phyloP scores from a whole-genome alignment of 2,797 vertebrate species.

The Pygocentrus nattereri region DNA sequence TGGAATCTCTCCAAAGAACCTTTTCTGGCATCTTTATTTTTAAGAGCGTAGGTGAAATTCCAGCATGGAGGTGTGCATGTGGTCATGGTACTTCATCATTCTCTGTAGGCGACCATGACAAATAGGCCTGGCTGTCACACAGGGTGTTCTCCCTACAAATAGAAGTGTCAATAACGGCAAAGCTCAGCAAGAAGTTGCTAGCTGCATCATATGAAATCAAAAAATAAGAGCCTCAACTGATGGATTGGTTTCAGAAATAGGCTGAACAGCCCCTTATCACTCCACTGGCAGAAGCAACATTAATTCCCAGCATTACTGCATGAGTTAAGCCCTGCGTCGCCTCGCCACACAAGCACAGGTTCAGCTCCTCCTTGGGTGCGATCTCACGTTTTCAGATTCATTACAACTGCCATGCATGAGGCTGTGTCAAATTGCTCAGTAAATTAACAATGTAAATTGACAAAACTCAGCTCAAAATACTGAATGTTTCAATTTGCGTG shows the following conservation, averaged over 20 bases:
- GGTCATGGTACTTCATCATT: constrained; percentile 52
- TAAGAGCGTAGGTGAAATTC: neutral
- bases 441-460: neutral
- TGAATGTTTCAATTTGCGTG: neutral
- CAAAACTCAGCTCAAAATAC: neutral
- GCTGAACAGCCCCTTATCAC: neutral
- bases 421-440: neutral
- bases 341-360: neutral
- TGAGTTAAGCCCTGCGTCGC: neutral
- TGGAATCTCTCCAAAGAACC: neutral
- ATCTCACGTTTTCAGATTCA: neutral
- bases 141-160: constrained; percentile 53
- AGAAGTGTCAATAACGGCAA: constrained; percentile 42
- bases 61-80: constrained; percentile 22
- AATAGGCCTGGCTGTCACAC: constrained; percentile 48
- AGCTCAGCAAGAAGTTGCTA: constrained; percentile 5
- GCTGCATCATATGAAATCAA: neutral
- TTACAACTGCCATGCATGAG: neutral
- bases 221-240: constrained; percentile 9
- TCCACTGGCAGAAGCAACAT: constrained; percentile 34
- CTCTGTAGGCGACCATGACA: constrained; percentile 45
- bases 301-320: constrained; percentile 23
- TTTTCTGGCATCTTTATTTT: neutral
- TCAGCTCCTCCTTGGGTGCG: neutral
- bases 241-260: constrained; percentile 13